phyloP scores from a whole-genome alignment of 2,888 invertebrate species.

The Linyphia triangularis region DNA sequence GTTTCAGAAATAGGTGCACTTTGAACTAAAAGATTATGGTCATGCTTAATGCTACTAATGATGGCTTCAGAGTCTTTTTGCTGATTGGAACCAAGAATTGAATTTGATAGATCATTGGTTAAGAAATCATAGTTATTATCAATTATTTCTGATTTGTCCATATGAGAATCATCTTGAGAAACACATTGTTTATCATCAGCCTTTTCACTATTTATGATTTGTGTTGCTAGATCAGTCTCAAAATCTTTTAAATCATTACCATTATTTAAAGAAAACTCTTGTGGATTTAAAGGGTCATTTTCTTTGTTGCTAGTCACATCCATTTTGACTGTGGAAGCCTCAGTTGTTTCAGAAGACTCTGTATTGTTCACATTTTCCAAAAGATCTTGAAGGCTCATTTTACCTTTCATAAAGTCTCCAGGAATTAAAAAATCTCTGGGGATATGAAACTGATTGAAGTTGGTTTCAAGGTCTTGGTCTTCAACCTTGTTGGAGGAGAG shows the following conservation, averaged over 20 bases:
- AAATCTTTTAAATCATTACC: constrained; percentile 31
- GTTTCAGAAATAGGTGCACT: constrained; percentile 1
- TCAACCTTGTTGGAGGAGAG: not conserved
- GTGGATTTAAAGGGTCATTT: not conserved
- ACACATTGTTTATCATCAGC: not conserved
- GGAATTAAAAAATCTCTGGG: constrained; percentile 36
- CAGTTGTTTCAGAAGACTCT: not conserved
- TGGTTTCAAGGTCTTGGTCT: constrained; percentile 15
- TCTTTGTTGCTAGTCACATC: not conserved
- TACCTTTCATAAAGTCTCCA: constrained; percentile 45
- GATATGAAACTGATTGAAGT: constrained; percentile 18
- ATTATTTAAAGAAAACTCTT: not conserved
- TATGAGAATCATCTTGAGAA: not conserved
- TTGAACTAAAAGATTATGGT: constrained; percentile 41
- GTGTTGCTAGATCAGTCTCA: not conserved
- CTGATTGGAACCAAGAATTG: not conserved
- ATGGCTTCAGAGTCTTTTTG: constrained; percentile 9
- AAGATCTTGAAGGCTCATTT: constrained; percentile 48
- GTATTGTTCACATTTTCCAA: constrained; percentile 22
- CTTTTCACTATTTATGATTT: not conserved
- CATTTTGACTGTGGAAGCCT: not conserved
- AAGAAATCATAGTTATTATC: constrained; percentile 13
- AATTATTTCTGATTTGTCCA: not conserved
- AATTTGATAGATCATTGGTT: constrained; percentile 36
- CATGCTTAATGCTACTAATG: constrained; percentile 39